Conservation (phyloP, 2,113 vertebrate genomes). For the Onychorhynchus coronatus region DNA sequence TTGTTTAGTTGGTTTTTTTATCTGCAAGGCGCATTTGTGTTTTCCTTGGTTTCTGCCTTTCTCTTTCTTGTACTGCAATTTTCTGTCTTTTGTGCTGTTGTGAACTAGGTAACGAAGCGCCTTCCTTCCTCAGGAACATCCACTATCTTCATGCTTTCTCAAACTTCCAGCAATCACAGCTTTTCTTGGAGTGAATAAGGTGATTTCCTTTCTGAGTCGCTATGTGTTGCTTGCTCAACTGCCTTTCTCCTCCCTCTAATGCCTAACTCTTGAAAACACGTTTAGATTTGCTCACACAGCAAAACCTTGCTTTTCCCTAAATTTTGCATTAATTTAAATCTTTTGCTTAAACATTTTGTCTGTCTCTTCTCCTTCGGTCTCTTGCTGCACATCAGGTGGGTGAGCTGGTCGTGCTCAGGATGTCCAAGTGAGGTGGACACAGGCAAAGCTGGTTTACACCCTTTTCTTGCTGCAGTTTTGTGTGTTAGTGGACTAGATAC, state of each 20-base stretch:
- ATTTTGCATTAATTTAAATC: neutral
- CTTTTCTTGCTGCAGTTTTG: neutral
- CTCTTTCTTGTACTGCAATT: slow-evolving; percentile 71
- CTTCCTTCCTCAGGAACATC: slow-evolving; percentile 98
- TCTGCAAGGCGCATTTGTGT: slow-evolving; percentile 61
- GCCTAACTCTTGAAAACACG: neutral
- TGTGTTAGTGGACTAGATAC: neutral
- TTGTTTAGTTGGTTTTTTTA: neutral
- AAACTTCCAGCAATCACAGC: slow-evolving; percentile 99
- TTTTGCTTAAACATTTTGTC: neutral
- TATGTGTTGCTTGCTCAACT: slow-evolving; percentile 57
- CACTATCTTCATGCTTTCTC: slow-evolving; percentile 99
- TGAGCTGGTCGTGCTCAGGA: neutral
- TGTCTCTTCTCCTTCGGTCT: neutral
- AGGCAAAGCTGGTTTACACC: neutral
- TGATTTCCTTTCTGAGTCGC: slow-evolving; percentile 81
- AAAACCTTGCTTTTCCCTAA: neutral
- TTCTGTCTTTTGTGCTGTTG: slow-evolving; percentile 78
- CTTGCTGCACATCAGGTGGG: neutral
- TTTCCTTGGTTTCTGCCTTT: slow-evolving; percentile 71
- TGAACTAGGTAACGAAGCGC: slow-evolving; percentile 90
- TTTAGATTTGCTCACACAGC: neutral
- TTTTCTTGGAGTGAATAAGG: slow-evolving; percentile 99
- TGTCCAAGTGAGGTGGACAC: neutral
- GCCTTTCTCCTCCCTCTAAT: slow-evolving; percentile 16